Percentiles rank a stretch among this genome's conserved stretches.
phyloP scores from a whole-genome alignment of 2,797 vertebrate species.

The Orientallactaga sibirica region DNA sequence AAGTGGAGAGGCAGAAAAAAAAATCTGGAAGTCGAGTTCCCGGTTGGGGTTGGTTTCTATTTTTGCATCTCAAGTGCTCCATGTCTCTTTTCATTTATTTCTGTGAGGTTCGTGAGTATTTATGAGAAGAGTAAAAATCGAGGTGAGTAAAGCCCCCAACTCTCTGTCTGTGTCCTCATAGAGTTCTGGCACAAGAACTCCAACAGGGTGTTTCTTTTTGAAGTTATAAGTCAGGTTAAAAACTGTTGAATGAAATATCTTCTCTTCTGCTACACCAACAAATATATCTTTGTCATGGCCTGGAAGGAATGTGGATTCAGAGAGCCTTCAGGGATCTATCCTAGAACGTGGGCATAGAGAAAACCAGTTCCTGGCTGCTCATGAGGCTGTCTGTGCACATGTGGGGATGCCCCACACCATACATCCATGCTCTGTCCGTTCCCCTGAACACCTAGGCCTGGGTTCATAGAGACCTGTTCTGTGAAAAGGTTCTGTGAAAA shows the following conservation, averaged over 20 bases:
- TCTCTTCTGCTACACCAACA: neutral
- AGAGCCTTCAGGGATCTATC: neutral
- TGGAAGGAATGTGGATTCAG: neutral
- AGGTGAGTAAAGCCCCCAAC: neutral
- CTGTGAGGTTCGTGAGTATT: neutral
- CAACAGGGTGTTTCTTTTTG: neutral
- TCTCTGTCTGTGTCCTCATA: too few species aligned
- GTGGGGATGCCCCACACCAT: neutral
- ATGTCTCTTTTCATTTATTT: neutral
- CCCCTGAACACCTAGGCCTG: neutral
- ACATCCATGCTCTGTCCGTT: neutral
- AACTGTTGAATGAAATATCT: neutral
- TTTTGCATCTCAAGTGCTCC: neutral
- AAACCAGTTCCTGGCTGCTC: neutral
- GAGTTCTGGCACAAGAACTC: neutral
- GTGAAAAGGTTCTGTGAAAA: neutral
- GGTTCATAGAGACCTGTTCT: neutral
- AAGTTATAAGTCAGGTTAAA: constrained; percentile 6
- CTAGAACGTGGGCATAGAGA: neutral
- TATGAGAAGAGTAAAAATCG: neutral
- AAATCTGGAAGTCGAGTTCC: neutral
- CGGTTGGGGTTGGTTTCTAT: neutral
- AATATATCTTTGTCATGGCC: neutral
- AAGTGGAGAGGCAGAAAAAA: neutral
- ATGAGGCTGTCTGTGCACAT: accelerated